Evolutionary conservation across 2,113 vertebrate genomes (phyloP).

Genomic region (Proterorhinus semilunaris): DNA sequence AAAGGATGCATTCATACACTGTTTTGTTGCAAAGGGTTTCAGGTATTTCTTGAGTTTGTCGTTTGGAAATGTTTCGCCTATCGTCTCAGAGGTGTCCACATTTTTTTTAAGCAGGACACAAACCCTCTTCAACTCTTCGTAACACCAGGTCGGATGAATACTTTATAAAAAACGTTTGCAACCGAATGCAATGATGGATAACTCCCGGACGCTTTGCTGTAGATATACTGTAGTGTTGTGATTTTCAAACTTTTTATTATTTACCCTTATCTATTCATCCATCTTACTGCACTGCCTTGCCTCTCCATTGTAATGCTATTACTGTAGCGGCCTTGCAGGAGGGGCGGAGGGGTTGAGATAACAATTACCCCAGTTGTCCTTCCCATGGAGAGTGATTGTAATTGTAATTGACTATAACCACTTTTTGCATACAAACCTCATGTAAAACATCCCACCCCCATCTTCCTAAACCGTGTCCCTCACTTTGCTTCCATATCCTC

Average conservation of each 20-base stretch:
- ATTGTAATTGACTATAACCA: constrained; percentile 78
- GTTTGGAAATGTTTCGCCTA: too few relatives aligned
- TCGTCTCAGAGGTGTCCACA: too few relatives aligned
- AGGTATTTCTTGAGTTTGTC: too few relatives aligned
- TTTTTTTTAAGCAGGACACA: too few relatives aligned
- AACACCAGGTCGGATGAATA: too few relatives aligned
- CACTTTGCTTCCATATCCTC: constrained; percentile 30
- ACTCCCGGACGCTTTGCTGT: neutral
- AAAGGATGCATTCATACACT: too few relatives aligned
- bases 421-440: constrained; percentile 69
- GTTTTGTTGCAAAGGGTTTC: too few relatives aligned
- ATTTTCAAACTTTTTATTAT: neutral
- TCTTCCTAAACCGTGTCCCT: constrained; percentile 22
- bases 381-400: constrained; percentile 74
- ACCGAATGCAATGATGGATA: too few relatives aligned
- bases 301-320: constrained; percentile 40
- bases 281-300: constrained; percentile 19
- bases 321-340: constrained; percentile 55
- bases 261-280: neutral
- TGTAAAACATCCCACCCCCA: constrained; percentile 64
- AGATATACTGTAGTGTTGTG: neutral
- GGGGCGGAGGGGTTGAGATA: constrained; percentile 41
- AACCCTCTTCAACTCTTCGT: too few relatives aligned
- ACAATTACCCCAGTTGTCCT: constrained; percentile 55
- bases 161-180: too few relatives aligned